phyloP scores from a whole-genome alignment of 2,113 vertebrate genomes.

The Entosphenus tridentatus region DNA sequence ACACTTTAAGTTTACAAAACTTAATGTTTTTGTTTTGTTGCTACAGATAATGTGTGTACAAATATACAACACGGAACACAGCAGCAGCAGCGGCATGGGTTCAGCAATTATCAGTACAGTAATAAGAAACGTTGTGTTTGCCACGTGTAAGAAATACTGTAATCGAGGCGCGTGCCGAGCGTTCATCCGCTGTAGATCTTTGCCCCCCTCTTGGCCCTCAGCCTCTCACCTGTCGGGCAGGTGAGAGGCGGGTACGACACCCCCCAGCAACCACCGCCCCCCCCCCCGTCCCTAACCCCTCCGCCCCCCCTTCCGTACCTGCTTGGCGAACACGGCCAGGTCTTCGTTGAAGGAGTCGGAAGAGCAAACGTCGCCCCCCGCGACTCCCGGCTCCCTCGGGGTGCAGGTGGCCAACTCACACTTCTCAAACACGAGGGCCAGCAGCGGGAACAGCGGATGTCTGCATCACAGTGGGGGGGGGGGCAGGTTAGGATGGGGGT shows the following conservation, averaged over 20 bases:
- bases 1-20: no score
- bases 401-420: constrained; percentile 99
- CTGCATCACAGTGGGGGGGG: constrained; percentile 30
- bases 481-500: not conserved
- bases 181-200: not conserved
- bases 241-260: not conserved
- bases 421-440: constrained; percentile 99
- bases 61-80: no score
- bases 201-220: not conserved
- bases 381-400: constrained; percentile 93
- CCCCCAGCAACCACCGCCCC: not conserved
- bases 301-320: constrained; percentile 25
- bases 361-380: constrained; percentile 95
- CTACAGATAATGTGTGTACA: no score
- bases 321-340: constrained; percentile 99
- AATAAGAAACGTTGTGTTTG: no score
- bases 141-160: not conserved
- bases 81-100: no score
- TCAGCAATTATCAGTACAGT: no score
- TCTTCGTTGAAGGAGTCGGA: constrained; percentile 99
- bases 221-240: not conserved
- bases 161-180: not conserved
- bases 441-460: constrained; percentile 95
- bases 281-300: not conserved
- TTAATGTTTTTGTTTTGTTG: no score